A percentile compares a stretch with the other conserved stretches of the same genome.
phyloP scores from a whole-genome alignment of 35 echinoderm and acorn worm species.

The Ophioderma brevispina region DNA sequence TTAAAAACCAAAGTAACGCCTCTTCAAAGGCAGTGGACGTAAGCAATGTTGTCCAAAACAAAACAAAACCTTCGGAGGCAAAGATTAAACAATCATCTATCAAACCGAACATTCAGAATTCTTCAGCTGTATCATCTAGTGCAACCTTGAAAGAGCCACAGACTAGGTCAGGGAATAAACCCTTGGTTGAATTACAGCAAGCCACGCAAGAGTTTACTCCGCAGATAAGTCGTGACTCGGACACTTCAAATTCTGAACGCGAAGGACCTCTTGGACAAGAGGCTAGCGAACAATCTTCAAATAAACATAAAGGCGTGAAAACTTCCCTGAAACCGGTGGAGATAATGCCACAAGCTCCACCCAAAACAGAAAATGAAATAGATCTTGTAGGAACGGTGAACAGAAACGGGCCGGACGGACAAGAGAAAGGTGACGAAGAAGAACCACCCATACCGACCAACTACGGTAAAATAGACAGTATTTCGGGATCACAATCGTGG shows the following conservation, averaged over 20 bases:
- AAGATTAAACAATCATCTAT: neutral
- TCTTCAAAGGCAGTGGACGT: neutral
- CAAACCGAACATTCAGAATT: neutral
- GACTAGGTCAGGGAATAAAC: neutral
- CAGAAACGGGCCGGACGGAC: neutral
- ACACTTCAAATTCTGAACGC: neutral
- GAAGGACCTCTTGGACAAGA: neutral
- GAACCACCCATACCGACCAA: neutral
- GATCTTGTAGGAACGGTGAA: neutral
- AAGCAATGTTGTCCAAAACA: neutral
- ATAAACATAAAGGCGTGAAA: neutral
- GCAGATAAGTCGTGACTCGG: conserved; percentile 19
- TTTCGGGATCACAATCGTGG: no score
- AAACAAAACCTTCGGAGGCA: neutral
- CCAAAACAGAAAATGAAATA: neutral
- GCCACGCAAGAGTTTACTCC: conserved; percentile 28
- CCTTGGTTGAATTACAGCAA: neutral
- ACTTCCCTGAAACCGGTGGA: neutral
- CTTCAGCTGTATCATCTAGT: no score
- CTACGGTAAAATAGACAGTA: no score
- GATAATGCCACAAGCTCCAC: neutral
- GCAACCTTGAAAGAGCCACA: neutral
- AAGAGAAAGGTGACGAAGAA: neutral
- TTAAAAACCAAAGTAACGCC: no score
- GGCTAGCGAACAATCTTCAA: neutral